Evolutionary conservation across 2,113 vertebrate genomes (phyloP), one percentile per base, ranked within the genome.

Genomic region (Pteropus alecto): DNA sequence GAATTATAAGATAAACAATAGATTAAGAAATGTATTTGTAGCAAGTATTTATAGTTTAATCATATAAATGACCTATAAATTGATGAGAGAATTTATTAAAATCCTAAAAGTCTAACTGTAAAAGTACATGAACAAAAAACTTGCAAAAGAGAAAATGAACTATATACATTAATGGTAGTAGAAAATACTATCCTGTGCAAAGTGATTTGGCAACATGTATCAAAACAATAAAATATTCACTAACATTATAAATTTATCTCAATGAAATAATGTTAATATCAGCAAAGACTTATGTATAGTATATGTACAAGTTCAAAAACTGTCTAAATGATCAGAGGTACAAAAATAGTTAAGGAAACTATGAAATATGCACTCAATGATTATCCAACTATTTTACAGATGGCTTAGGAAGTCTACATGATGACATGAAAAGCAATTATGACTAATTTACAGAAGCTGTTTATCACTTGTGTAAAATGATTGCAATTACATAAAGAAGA

Each of bases 341-440:
- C n/a, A 60, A 13, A 41, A 70, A 89, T 51, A 41, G 21, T 68
- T 74, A 81, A 56, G 14, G 82, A 91, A 83, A 48, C 65, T 48
- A 43, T 30, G 28, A 21, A 58, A 67, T 3, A n/a, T 56, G 7
- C 19, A 16, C 6, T 81, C 10, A 54, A 35, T 81, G n/a, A 60
- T 60, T 90, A 79, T 51, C 22, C 28, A 71, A 18, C 30, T 79
- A 33, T 58, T 81, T 82, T 78, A 54, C 10, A 48, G 4, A 54
- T 67, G 58, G 58, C 63, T 94, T 78, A 78, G 18, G 26, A 93
- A 73, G 15, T 70, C 41, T 70, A 26, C 16, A 26, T 77, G 78
- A 79, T 60, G n/a, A 86, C n/a, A 86, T 90, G 43, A 46, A 74
- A 93, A 93, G 14, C 60, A 94, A 84, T 91, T 78, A 33, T 83